phyloP scores from a whole-genome alignment of 2,113 vertebrate species.

The Gallinago undulata region DNA sequence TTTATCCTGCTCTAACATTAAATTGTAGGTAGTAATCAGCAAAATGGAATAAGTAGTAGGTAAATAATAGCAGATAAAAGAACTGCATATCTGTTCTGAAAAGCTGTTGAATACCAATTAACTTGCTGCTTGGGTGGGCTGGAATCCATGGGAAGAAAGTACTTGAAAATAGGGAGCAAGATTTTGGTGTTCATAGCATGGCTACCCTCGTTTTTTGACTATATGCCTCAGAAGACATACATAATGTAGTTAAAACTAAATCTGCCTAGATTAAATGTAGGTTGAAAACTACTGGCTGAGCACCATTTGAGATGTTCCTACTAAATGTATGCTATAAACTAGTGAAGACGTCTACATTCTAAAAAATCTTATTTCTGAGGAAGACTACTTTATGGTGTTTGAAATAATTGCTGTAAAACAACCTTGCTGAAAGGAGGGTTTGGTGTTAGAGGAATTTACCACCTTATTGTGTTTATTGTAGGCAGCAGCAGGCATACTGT shows the following conservation, averaged over 20 bases:
- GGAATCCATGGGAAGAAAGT: not conserved
- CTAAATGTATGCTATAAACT: not conserved
- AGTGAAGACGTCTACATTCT: not conserved
- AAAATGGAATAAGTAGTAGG: not conserved
- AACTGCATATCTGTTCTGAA: not conserved
- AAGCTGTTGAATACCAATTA: not conserved
- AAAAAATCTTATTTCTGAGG: not conserved
- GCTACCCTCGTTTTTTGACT: not conserved
- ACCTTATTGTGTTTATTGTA: not conserved
- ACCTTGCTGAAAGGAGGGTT: not conserved
- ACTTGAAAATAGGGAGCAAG: not conserved
- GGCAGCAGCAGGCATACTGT: constrained; percentile 96
- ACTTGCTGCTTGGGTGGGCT: not conserved
- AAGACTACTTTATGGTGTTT: not conserved
- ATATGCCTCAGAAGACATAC: not conserved
- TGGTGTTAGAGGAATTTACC: not conserved
- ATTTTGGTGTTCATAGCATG: not conserved
- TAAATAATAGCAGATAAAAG: not conserved
- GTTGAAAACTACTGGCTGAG: not conserved
- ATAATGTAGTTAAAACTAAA: not conserved
- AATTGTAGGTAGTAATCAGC: not conserved
- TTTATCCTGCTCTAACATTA: not conserved
- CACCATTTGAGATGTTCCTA: not conserved
- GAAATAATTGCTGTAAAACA: not conserved
- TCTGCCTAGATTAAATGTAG: not conserved